These are phyloP conservation scores for Apodemia duryi DNA, from an alignment of 2,888 invertebrate species.

Conservation along the genomic window DNA sequence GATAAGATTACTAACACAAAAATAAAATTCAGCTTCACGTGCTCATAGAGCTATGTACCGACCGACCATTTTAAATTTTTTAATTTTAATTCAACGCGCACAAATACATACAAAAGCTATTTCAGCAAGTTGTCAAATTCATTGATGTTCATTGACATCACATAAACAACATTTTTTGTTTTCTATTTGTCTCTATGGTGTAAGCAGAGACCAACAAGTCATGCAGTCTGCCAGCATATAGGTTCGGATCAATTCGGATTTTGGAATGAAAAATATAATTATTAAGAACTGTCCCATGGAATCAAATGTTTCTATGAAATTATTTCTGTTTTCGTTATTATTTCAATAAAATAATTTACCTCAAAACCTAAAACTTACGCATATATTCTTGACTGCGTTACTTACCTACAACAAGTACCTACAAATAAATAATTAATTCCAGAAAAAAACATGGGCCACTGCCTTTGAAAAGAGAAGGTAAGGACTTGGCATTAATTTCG, in stretches of 20 bases:
- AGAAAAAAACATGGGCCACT: too few species aligned
- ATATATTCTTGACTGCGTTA: too few species aligned
- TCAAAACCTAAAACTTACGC: too few species aligned
- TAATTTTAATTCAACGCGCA: slow-evolving; percentile 31
- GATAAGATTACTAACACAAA: slow-evolving; percentile 43
- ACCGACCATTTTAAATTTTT: slow-evolving; percentile 45
- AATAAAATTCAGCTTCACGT: slow-evolving; percentile 44
- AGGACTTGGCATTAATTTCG: too few species aligned
- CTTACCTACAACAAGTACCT: too few species aligned
- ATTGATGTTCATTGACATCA: slow-evolving; percentile 4
- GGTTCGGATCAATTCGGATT: background rate
- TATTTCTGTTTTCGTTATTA: too few species aligned
- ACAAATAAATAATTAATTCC: too few species aligned
- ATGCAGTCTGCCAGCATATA: background rate
- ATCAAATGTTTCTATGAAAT: too few species aligned
- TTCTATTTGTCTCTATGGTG: background rate
- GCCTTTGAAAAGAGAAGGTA: too few species aligned
- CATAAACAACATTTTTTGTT: background rate
- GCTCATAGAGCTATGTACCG: slow-evolving; percentile 52
- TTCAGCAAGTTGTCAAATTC: slow-evolving; percentile 40
- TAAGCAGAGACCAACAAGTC: background rate
- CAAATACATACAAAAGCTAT: slow-evolving; percentile 49
- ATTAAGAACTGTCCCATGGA: too few species aligned
- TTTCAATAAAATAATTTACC: too few species aligned
- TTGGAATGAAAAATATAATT: too few species aligned